Conservation (phyloP, 1,140 invertebrate species). For the Cotesia vestalis region DNA sequence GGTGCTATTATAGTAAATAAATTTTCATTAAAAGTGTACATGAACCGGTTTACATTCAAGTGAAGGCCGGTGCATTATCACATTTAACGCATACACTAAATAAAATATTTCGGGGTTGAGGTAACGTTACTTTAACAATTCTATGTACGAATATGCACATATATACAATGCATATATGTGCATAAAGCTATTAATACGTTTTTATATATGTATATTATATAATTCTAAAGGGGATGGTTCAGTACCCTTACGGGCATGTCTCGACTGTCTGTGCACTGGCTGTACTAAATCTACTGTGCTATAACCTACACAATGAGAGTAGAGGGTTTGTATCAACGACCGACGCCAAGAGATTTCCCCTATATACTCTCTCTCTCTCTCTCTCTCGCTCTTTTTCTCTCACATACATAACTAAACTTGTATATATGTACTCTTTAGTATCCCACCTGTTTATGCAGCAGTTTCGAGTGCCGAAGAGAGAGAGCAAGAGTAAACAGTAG, state of each 20-base stretch:
- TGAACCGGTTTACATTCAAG: conserved; percentile 29
- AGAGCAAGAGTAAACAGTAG: no score
- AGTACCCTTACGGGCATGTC: conserved; percentile 11
- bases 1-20: no score
- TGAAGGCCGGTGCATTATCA: conserved; percentile 28
- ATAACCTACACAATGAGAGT: conserved; percentile 20
- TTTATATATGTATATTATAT: background rate
- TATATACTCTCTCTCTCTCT: conserved; percentile 18
- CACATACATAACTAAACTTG: conserved; percentile 29
- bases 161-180: conserved; percentile 15
- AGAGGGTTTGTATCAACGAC: conserved; percentile 12
- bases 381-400: conserved; percentile 8
- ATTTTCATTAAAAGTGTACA: no score
- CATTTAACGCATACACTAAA: conserved; percentile 18
- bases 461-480: conserved; percentile 34
- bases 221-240: no score
- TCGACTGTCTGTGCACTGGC: conserved; percentile 31
- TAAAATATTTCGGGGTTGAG: conserved; percentile 29
- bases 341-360: conserved; percentile 21
- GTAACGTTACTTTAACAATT: background rate
- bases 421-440: no score
- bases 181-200: conserved; percentile 4
- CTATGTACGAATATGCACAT: background rate
- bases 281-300: conserved; percentile 25
- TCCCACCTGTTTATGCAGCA: conserved; percentile 54